A percentile compares a stretch with the other conserved stretches of the same genome.
Conservation (phyloP, 2,797 vertebrate genomes). For the Pristis pectinata region DNA sequence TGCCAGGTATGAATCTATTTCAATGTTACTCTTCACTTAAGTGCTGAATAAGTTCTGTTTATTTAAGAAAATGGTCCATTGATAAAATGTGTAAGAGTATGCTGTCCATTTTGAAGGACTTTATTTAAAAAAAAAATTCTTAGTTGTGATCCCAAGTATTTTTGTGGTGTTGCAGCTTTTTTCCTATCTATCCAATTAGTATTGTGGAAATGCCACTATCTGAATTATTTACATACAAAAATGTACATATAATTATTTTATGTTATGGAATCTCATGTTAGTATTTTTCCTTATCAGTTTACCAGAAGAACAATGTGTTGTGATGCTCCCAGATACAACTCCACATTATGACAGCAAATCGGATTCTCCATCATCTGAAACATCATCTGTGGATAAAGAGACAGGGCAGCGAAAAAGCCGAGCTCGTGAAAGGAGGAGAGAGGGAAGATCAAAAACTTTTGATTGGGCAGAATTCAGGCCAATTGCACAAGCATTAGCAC, state of each 20-base stretch:
- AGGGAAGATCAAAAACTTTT: conserved; percentile 71
- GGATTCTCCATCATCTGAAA: conserved; percentile 62
- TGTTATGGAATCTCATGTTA: not conserved
- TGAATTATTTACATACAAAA: not conserved
- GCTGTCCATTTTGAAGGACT: too few relatives aligned
- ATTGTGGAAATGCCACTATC: not conserved
- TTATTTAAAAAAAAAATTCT: too few relatives aligned
- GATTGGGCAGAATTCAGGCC: conserved; percentile 75
- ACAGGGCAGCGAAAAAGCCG: conserved; percentile 58
- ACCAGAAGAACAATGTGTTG: conserved; percentile 59
- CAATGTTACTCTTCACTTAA: not conserved
- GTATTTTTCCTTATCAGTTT: conserved; percentile 49
- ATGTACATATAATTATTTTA: too few relatives aligned
- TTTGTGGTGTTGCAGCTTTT: not conserved
- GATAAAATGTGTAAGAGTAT: too few relatives aligned
- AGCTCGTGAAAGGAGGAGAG: conserved; percentile 61
- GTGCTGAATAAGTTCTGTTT: not conserved
- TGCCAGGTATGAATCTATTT: conserved; percentile 55
- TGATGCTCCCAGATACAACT: conserved; percentile 56
- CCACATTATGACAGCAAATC: conserved; percentile 63
- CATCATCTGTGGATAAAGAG: conserved; percentile 61
- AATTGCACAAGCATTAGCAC: conserved; percentile 69
- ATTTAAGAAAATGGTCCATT: not conserved
- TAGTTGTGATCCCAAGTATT: not conserved
- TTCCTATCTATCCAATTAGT: not conserved